Conservation (phyloP, 2,797 vertebrate species). For the Halcyon leucocephala region DNA sequence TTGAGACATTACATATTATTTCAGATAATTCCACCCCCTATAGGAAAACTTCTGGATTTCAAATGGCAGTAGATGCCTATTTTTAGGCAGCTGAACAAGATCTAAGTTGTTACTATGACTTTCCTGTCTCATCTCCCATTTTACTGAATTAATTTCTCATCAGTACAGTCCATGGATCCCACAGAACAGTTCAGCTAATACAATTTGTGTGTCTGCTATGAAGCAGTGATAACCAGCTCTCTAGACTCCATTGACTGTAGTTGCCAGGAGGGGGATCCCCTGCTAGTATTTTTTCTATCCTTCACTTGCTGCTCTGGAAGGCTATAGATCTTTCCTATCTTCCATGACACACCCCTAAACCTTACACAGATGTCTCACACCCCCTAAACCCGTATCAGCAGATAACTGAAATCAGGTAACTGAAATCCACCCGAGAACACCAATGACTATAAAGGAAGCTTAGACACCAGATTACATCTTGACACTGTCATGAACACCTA, state of each 20-base stretch:
- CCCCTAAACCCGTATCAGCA: not conserved
- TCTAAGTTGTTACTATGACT: too few relatives aligned
- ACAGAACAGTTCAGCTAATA: too few relatives aligned
- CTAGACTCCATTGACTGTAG: not conserved
- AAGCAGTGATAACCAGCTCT: not conserved
- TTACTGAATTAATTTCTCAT: too few relatives aligned
- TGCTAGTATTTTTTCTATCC: not conserved
- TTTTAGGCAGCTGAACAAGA: too few relatives aligned
- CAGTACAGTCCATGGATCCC: too few relatives aligned
- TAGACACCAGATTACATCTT: not conserved
- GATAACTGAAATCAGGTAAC: not conserved
- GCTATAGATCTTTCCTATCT: not conserved
- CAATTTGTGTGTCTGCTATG: too few relatives aligned
- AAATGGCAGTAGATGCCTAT: too few relatives aligned
- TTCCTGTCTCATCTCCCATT: too few relatives aligned
- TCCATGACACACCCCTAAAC: not conserved
- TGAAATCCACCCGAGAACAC: not conserved
- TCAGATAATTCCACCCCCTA: too few relatives aligned
- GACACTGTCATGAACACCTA: not conserved
- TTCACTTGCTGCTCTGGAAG: not conserved
- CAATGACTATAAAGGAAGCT: not conserved
- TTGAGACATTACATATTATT: too few relatives aligned
- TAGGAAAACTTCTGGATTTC: too few relatives aligned
- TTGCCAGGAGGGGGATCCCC: not conserved
- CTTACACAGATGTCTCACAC: not conserved